Base-by-base conservation (phyloP, 2,888 invertebrate species). In the Hermodice carunculata region DNA sequence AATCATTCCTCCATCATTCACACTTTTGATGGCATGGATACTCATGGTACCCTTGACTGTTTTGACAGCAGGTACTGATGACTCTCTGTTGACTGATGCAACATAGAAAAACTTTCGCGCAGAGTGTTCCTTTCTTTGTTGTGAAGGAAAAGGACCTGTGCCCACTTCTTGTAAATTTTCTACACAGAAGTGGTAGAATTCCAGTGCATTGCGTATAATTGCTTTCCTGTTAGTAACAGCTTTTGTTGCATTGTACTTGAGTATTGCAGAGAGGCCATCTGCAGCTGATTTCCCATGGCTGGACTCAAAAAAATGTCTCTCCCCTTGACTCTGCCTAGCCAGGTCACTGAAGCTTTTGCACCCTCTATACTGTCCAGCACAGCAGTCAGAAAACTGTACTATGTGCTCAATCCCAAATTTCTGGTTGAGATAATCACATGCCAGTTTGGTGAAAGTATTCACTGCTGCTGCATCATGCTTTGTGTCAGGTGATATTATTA, bases 271-370 rank as follows among this genome's bases (percentile, higher is more conserved):
- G 11, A 51, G 19, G 11, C 51, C 51, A 51, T 51, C 51, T 22
- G 51, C 51, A 51, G 51, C 51, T 11, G 51, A 51, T 14, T 51
- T 51, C 5, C 51, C 51, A 22, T 51, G 51, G 29, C 51, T 26
- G 51, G 26, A 26, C 28, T 51, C 51, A 28, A 51, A 51, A 22
- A 26, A 51, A 19, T 51, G 51, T 22, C 24, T 51, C 26, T 22
- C 11, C 8, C 28, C 51, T 28, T 51, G 28, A 11, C 28, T 11
- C 11, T 11, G 8, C 11, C 14, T 26, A 14, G 29, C 8, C 26
- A 51, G 8, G 22, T 51, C 51, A 8, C 26, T 29, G 29, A 51
- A 51, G 28, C 51, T 51, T 8, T 8, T 51, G 11, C 29, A 26
- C 29, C 51, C 29, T 14, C 51, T 22, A 28, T 51, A 28, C 28